Evolutionary conservation across 2,888 invertebrate species (phyloP), one percentile per base, ranked within the genome.

Genomic region (Aphodius sticticus): DNA sequence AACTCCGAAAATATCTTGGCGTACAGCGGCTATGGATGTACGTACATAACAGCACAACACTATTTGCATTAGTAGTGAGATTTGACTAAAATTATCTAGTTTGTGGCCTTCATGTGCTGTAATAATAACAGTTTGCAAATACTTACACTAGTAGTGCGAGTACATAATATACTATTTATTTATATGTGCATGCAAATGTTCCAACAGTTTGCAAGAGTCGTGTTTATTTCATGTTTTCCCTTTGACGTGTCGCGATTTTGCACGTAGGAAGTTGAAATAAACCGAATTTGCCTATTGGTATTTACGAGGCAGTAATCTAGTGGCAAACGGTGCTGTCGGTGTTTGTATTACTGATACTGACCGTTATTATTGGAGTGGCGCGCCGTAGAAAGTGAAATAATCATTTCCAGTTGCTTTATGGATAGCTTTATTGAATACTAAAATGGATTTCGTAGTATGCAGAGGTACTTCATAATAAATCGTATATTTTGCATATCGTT

Each of bases 41-140:
- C n/a, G n/a, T n/a, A n/a, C n/a, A n/a, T n/a, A n/a, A n/a, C n/a
- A 74, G 36, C 35, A 37, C 74, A 15, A 74, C 74, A 74, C 36
- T 74, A 37, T 74, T 53, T 74, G 74, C 74, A 74, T 14, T 53
- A n/a, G 74, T 36, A 7, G 26, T 26, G 1, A 15, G 36, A 26
- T 74, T 74, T 35, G 2, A 74, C 74, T 74, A 74, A 74, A 74
- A 74, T 74, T 74, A 74, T 74, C 74, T 74, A 37, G 74, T 74
- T 14, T 74, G 16, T 35, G 74, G 74, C 74, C 74, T 74, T 74
- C 74, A 36, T n/a, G 36, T 74, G 74, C 74, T 26, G 35, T 53
- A 53, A 53, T 53, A 53, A 53, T 53, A 53, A 53, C 53, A 12
- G 53, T 12, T 53, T 53, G 53, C 53, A 53, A 53, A 53, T 53